These are phyloP conservation scores for Rattus rattus DNA, from an alignment of 2,113 vertebrate genomes.

Conservation along the genomic window DNA sequence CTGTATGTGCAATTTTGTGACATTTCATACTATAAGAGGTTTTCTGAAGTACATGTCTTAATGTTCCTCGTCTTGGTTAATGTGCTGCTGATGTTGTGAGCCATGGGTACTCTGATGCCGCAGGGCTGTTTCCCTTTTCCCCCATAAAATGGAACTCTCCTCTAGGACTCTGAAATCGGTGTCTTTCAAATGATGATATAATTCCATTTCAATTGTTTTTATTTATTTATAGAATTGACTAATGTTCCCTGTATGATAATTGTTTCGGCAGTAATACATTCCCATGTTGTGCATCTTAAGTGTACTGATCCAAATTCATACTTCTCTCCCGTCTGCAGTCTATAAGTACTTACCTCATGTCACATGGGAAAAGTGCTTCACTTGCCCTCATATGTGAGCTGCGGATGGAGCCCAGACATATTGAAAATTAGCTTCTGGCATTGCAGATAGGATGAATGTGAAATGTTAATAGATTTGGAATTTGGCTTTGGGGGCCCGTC, in stretches of 20 bases:
- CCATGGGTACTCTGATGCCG: too few species aligned
- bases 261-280: background rate
- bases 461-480: background rate
- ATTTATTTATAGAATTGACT: background rate
- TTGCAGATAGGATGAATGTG: background rate
- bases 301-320: background rate
- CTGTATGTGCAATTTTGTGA: background rate
- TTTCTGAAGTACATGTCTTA: background rate
- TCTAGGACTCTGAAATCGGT: background rate
- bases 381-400: too few species aligned
- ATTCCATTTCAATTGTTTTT: background rate
- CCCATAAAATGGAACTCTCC: background rate
- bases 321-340: background rate
- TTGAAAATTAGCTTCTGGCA: background rate
- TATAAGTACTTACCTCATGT: background rate
- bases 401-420: background rate
- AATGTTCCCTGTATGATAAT: background rate
- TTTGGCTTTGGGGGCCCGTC: background rate
- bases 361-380: background rate
- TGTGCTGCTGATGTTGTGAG: background rate
- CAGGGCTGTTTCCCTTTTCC: background rate
- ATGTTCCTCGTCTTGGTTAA: background rate
- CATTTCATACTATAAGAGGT: background rate
- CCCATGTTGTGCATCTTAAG: background rate
- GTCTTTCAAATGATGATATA: background rate